Evolutionary conservation across 2,113 vertebrate species (phyloP).

Genomic region (Apistogramma diplotaenia): DNA sequence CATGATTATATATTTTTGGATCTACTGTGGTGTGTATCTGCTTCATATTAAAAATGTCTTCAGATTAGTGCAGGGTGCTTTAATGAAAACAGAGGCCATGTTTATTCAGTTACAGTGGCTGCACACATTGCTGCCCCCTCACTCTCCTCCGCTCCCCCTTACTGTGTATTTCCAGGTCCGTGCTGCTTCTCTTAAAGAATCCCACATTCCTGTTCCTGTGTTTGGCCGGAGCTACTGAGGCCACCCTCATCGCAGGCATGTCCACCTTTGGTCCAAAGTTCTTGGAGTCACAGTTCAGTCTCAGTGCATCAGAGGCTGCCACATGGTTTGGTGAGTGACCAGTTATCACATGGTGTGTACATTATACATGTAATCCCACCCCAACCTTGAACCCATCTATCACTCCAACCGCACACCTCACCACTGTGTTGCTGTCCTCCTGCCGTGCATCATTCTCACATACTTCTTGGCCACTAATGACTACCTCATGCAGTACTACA

Average conservation of each 20-base stretch:
- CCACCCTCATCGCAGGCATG: conserved; percentile 91
- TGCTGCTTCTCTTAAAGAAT: conserved; percentile 89
- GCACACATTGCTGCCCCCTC: not conserved
- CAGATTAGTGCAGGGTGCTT: conserved; percentile 5
- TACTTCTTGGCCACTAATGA: too few species aligned
- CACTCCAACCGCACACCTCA: too few species aligned
- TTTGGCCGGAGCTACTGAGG: conserved; percentile 90
- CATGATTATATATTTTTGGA: not conserved
- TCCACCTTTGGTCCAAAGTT: conserved; percentile 97
- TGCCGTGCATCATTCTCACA: too few species aligned
- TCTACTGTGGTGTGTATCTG: not conserved
- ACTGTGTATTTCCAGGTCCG: conserved; percentile 68
- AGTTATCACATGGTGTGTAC: not conserved
- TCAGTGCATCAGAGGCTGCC: conserved; percentile 92
- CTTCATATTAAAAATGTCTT: not conserved
- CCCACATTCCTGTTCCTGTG: conserved; percentile 92
- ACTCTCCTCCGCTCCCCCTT: not conserved
- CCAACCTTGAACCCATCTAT: too few species aligned
- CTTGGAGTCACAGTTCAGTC: conserved; percentile 91
- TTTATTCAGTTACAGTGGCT: not conserved
- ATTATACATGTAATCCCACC: too few species aligned
- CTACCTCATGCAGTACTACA: too few species aligned
- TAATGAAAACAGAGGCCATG: conserved; percentile 18
- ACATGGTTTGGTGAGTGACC: conserved; percentile 88
- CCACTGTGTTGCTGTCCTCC: too few species aligned